Evolutionary conservation across 2,888 invertebrate species (phyloP).

Genomic region (Arctia plantaginis): DNA sequence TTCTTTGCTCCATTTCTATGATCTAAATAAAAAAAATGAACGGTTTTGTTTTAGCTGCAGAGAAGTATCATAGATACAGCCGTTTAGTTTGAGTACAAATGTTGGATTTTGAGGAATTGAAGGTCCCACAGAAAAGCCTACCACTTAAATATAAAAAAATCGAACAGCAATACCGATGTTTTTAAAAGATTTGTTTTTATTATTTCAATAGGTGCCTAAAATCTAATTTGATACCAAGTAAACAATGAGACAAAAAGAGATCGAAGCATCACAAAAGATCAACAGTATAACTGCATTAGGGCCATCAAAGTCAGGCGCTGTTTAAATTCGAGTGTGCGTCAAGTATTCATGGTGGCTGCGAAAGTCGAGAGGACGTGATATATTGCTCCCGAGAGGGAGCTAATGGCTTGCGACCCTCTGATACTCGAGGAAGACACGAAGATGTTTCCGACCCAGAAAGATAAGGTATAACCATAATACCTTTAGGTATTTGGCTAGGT

Average conservation of each 20-base stretch:
- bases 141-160: neutral
- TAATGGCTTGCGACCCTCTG: conserved; percentile 71
- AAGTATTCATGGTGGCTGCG: conserved; percentile 59
- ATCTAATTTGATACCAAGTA: neutral
- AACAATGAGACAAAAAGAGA: conserved; percentile 5
- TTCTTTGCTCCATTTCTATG: too few relatives aligned
- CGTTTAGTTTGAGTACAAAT: too few relatives aligned
- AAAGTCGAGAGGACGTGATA: conserved; percentile 66
- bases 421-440: conserved; percentile 51
- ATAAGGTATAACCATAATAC: conserved; percentile 7
- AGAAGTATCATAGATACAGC: too few relatives aligned
- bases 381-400: conserved; percentile 70
- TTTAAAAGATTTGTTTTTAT: neutral
- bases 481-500: neutral
- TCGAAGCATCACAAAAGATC: conserved; percentile 32
- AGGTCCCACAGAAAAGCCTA: too few relatives aligned
- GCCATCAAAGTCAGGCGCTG: conserved; percentile 56
- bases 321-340: conserved; percentile 49
- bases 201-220: neutral
- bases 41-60: too few relatives aligned
- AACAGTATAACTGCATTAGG: conserved; percentile 48
- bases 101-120: too few relatives aligned
- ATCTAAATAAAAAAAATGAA: too few relatives aligned
- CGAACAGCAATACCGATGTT: neutral
- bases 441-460: conserved; percentile 37